These are phyloP conservation scores for Rhamphomyia laevipes DNA, from an alignment of 2,888 invertebrate species.

Conservation along the genomic window DNA sequence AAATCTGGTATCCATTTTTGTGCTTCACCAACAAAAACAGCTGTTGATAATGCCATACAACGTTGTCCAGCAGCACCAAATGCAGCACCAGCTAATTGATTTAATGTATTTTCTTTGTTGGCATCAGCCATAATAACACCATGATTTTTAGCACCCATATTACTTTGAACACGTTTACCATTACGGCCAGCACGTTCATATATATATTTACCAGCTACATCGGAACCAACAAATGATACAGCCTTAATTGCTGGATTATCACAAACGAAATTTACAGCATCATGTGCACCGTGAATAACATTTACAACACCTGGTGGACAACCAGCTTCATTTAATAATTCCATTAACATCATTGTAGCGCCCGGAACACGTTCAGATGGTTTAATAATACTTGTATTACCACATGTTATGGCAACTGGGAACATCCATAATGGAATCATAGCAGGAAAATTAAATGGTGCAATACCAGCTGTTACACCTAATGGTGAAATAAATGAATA, in stretches of 20 bases:
- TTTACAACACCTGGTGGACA: conserved; percentile 95
- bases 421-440: conserved; percentile 99
- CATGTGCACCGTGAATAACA: conserved; percentile 90
- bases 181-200: conserved; percentile 82
- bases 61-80: conserved; percentile 99
- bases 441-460: conserved; percentile 98
- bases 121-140: conserved; percentile 95
- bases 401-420: conserved; percentile 75
- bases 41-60: conserved; percentile 90
- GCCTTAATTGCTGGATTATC: conserved; percentile 92
- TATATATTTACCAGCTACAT: conserved; percentile 90
- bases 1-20: conserved; percentile 91
- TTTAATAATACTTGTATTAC: conserved; percentile 89
- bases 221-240: conserved; percentile 97
- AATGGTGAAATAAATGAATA: conserved; percentile 83
- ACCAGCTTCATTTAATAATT: conserved; percentile 85
- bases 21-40: conserved; percentile 53
- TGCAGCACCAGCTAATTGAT: conserved; percentile 85
- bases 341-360: conserved; percentile 88
- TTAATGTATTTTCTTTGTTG: conserved; percentile 90
- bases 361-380: conserved; percentile 98
- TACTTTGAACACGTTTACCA: conserved; percentile 94
- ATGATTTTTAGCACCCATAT: conserved; percentile 99
- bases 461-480: conserved; percentile 80
- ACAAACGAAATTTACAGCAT: conserved; percentile 94